A percentile compares a stretch with the other conserved stretches of the same genome.
Evolutionary conservation across 2,888 invertebrate species (phyloP).

Genomic region (Tupiocoris notatus): DNA sequence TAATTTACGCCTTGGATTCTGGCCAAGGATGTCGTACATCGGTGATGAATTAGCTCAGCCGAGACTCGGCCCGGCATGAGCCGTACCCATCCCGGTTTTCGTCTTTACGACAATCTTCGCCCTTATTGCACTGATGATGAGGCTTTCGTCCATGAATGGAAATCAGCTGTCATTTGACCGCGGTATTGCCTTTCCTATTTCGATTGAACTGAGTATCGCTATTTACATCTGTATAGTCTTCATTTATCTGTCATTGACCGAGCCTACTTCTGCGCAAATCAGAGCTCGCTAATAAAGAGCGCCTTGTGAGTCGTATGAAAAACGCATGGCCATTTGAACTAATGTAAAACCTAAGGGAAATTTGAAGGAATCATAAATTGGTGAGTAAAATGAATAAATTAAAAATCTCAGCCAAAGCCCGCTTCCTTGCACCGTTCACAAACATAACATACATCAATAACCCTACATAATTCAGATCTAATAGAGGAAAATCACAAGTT

Average conservation of each 20-base stretch:
- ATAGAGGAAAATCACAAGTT: too few relatives aligned
- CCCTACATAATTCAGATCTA: too few relatives aligned
- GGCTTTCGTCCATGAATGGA: background rate
- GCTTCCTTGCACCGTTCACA: too few relatives aligned
- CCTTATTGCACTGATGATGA: background rate
- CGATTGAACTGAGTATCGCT: background rate
- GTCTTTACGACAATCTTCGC: background rate
- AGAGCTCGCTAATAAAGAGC: too few relatives aligned
- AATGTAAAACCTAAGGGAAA: too few relatives aligned
- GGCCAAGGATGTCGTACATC: background rate
- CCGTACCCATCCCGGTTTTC: background rate
- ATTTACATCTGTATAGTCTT: background rate
- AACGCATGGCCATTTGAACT: too few relatives aligned
- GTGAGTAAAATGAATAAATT: too few relatives aligned
- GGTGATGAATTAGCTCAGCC: background rate
- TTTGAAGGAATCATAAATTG: too few relatives aligned
- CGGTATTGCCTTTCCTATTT: background rate
- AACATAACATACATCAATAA: too few relatives aligned
- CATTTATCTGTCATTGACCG: background rate
- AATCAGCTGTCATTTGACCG: background rate
- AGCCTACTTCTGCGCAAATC: too few relatives aligned
- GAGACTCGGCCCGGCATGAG: background rate
- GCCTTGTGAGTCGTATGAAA: too few relatives aligned
- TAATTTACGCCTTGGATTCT: background rate
- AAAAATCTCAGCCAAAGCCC: too few relatives aligned